A percentile compares a stretch with the other conserved stretches of the same genome.
Evolutionary conservation across 2,888 invertebrate species (phyloP).

Genomic region (Cerastis leucographa): DNA sequence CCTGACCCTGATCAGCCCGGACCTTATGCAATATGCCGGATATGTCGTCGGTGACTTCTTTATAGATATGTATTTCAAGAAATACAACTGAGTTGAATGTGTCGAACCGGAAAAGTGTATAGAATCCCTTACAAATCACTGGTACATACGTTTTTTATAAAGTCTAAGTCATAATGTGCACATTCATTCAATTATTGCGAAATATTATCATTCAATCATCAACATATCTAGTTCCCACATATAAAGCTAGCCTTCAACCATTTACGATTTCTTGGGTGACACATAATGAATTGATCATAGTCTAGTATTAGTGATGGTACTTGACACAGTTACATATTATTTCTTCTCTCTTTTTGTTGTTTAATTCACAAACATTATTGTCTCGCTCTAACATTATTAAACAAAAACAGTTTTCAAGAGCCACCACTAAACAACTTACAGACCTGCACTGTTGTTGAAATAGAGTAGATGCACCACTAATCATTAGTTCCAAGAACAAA

Average conservation of each 20-base stretch:
- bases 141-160: slow-evolving; percentile 22
- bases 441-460: background rate
- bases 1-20: background rate
- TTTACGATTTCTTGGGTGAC: slow-evolving; percentile 49
- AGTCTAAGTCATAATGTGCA: slow-evolving; percentile 24
- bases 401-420: background rate
- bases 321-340: background rate
- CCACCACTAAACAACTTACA: slow-evolving; percentile 4
- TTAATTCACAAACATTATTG: background rate
- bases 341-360: slow-evolving; percentile 4
- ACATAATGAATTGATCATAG: background rate
- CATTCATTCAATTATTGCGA: slow-evolving; percentile 38
- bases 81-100: background rate
- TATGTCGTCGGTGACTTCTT: background rate
- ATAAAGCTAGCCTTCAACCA: slow-evolving; percentile 18
- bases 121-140: slow-evolving; percentile 54
- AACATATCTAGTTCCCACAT: slow-evolving; percentile 21
- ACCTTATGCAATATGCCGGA: background rate
- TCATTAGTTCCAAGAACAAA: background rate
- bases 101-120: background rate
- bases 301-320: slow-evolving; percentile 4
- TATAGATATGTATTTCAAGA: background rate
- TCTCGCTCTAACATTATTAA: background rate
- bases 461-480: background rate
- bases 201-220: slow-evolving; percentile 20